Conservation (phyloP, 1,140 invertebrate genomes). For the Eurosta solidaginis region DNA sequence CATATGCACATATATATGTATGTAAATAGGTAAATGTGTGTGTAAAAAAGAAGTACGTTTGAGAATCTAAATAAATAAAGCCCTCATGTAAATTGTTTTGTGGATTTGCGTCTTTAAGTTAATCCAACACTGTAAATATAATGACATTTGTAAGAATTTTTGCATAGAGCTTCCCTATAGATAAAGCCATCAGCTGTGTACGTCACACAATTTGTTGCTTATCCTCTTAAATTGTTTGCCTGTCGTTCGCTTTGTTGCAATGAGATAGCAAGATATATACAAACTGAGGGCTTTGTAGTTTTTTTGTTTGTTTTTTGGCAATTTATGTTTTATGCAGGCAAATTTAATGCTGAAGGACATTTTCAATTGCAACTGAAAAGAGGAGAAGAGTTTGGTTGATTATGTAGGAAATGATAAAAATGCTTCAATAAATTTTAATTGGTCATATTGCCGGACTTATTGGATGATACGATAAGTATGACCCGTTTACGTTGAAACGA, state of each 20-base stretch:
- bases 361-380: not conserved
- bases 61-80: not conserved
- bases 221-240: not conserved
- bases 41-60: not conserved
- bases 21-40: not conserved
- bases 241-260: not conserved
- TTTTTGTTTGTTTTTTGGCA: not conserved
- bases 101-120: conserved; percentile 10
- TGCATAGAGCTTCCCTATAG: not conserved
- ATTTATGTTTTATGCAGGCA: not conserved
- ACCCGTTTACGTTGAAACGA: too few species aligned
- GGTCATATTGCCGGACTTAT: not conserved
- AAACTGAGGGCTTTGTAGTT: not conserved
- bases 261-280: not conserved
- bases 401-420: not conserved
- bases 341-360: not conserved
- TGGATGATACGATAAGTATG: too few species aligned
- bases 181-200: not conserved
- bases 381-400: not conserved
- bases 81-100: conserved; percentile 3
- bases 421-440: not conserved
- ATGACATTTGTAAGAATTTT: not conserved
- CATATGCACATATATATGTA: not conserved
- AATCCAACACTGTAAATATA: not conserved
- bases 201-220: not conserved